A percentile compares a stretch with the other conserved stretches of the same genome.
Evolutionary conservation across 2,888 invertebrate species (phyloP).

Genomic region (Leptogaster cylindrica): DNA sequence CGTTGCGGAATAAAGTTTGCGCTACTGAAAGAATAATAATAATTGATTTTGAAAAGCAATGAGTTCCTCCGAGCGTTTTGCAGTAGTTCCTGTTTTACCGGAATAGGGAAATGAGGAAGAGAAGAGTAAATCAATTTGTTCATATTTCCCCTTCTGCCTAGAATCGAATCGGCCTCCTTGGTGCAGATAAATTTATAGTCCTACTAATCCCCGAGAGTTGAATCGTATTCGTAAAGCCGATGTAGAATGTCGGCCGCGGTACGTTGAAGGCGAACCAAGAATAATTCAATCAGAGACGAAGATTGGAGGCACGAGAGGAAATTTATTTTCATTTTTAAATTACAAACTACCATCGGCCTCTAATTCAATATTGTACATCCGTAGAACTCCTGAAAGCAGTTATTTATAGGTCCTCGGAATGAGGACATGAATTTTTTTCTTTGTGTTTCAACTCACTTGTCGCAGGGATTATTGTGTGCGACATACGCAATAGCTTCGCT

Average conservation of each 20-base stretch:
- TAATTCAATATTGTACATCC: conserved; percentile 20
- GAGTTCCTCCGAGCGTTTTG: too few relatives aligned
- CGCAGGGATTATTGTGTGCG: not conserved
- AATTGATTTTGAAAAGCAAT: too few relatives aligned
- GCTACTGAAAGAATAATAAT: too few relatives aligned
- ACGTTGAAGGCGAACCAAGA: conserved; percentile 22
- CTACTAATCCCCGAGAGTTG: conserved; percentile 9
- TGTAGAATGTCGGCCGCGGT: not conserved
- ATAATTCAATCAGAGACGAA: conserved; percentile 26
- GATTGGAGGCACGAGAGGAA: not conserved
- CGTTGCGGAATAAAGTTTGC: too few relatives aligned
- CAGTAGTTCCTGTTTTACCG: too few relatives aligned
- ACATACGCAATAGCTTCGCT: too few relatives aligned
- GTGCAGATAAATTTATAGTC: conserved; percentile 15
- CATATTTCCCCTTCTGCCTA: conserved; percentile 3
- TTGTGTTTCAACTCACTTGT: conserved; percentile 9
- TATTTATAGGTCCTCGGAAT: conserved; percentile 16
- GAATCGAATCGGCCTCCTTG: conserved; percentile 1
- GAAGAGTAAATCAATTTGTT: too few relatives aligned
- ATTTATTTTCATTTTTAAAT: conserved; percentile 13
- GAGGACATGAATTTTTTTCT: conserved; percentile 20
- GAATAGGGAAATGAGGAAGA: too few relatives aligned
- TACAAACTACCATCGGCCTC: conserved; percentile 15
- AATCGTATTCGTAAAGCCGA: conserved; percentile 8
- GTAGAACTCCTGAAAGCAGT: not conserved